Evolutionary conservation across 2,888 invertebrate species (phyloP), one percentile per base, ranked within the genome.

Genomic region (Harpagoxenus sublaevis): DNA sequence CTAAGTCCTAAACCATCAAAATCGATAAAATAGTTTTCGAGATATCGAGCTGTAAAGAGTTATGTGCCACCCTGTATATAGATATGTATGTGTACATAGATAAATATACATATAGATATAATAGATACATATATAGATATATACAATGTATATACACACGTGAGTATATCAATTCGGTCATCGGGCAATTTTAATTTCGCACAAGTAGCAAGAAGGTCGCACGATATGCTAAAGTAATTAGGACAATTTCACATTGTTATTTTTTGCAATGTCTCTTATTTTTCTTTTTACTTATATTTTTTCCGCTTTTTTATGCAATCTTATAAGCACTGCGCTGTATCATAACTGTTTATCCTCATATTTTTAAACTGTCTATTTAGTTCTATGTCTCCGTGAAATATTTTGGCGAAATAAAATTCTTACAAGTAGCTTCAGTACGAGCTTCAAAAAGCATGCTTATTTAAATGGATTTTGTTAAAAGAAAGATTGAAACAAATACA

Each of bases 181-280:
- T 83, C 57, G 35, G 18, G 35, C 57, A 82, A 86, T 87, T 88
- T 66, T 66, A 86, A 89, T 82, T 84, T 63, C 31, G 39, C 10
- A 10, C 51, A 57, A 63, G 55, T 57, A 60, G 51, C 48, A 66
- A 55, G 57, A 65, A 53, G 28, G 53, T 63, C 42, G 39, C 68
- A 66, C 74, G 79, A 75, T 65, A 55, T 45, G 60, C 39, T 81
- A 63, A 66, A 78, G 10, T 62, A 88, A 86, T 84, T 86, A 83
- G 51, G 28, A 77, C 35, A 57, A 84, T 88, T 75, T 82, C 51
- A 35, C n/a, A 9, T 65, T 31, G 63, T 55, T 65, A 39, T 28
- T 45, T 73, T 51, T 63, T 23, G 8, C 9, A 18, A 31, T 53
- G 42, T 65, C 12, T 65, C 35, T 6, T 53, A 1, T 77, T 9